phyloP scores from a whole-genome alignment of 2,888 invertebrate species.

The Hemithea aestivaria region DNA sequence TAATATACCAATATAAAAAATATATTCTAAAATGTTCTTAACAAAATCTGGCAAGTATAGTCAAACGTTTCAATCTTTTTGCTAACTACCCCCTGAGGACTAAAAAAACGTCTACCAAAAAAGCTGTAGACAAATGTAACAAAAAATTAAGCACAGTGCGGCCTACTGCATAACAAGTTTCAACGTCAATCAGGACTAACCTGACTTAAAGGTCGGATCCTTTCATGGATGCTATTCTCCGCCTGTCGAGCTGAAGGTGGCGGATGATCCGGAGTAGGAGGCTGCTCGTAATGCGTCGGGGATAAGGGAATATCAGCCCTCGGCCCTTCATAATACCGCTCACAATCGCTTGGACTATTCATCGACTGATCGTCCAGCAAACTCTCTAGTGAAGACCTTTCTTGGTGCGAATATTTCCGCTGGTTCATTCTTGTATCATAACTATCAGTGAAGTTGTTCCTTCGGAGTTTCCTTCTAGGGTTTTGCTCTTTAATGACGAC shows the following conservation, averaged over 20 bases:
- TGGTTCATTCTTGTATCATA: slow-evolving; percentile 74
- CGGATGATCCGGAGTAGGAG: slow-evolving; percentile 96
- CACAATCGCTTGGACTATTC: slow-evolving; percentile 73
- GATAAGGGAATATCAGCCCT: slow-evolving; percentile 84
- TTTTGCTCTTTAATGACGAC: slow-evolving; percentile 85
- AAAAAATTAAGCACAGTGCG: slow-evolving; percentile 10
- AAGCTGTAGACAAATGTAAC: slow-evolving; percentile 1
- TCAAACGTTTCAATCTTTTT: too few relatives aligned
- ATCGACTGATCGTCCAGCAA: slow-evolving; percentile 78
- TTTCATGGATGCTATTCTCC: slow-evolving; percentile 91
- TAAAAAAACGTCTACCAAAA: too few relatives aligned
- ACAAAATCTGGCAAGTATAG: too few relatives aligned
- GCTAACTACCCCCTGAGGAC: too few relatives aligned
- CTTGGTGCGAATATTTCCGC: slow-evolving; percentile 74
- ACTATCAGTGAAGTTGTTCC: slow-evolving; percentile 80
- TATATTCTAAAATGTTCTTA: too few relatives aligned
- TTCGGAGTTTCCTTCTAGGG: slow-evolving; percentile 83
- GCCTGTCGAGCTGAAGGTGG: slow-evolving; percentile 95
- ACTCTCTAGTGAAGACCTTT: slow-evolving; percentile 80
- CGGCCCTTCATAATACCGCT: slow-evolving; percentile 60
- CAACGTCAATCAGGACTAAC: slow-evolving; percentile 83
- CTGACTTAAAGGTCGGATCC: slow-evolving; percentile 93
- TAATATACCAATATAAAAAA: too few relatives aligned
- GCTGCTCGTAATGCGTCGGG: slow-evolving; percentile 93
- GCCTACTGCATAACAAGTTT: slow-evolving; percentile 21